Conservation (phyloP, 2,797 vertebrate genomes). For the Bryconaethiops microstoma region DNA sequence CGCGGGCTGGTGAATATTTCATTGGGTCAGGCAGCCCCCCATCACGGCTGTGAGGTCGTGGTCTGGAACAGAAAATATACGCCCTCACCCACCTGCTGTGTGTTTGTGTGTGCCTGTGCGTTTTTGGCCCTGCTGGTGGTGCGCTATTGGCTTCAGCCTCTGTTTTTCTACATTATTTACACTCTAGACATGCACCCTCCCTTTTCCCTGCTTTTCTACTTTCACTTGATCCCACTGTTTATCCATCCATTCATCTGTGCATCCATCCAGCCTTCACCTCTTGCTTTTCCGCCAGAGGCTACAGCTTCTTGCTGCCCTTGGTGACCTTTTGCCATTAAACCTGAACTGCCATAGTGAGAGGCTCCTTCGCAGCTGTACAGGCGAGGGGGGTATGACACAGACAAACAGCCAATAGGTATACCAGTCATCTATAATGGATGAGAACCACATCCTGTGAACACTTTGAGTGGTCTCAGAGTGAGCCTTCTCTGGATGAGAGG, state of each 20-base stretch:
- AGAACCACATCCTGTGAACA: background rate
- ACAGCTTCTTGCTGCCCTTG: background rate
- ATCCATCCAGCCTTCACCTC: background rate
- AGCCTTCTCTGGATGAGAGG: background rate
- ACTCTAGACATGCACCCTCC: background rate
- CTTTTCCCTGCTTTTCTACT: background rate
- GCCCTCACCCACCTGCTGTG: background rate
- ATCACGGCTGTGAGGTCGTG: slow-evolving; percentile 23
- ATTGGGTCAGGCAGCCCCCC: slow-evolving; percentile 10
- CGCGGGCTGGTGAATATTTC: background rate
- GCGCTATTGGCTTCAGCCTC: slow-evolving; percentile 17
- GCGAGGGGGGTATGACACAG: background rate
- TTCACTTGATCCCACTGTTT: background rate
- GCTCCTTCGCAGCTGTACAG: background rate
- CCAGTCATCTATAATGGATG: slow-evolving; percentile 21
- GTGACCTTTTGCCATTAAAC: background rate
- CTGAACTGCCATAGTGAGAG: background rate
- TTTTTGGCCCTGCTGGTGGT: background rate
- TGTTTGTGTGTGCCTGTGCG: background rate
- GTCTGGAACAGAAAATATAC: slow-evolving; percentile 1
- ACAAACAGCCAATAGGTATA: background rate
- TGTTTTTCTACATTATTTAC: slow-evolving; percentile 41
- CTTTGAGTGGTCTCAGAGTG: background rate
- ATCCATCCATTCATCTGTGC: slow-evolving; percentile 5
- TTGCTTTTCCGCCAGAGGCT: background rate